Percentiles rank a stretch among this genome's conserved stretches.
Conservation (phyloP, 2,888 invertebrate genomes). For the Dione vanillae region DNA sequence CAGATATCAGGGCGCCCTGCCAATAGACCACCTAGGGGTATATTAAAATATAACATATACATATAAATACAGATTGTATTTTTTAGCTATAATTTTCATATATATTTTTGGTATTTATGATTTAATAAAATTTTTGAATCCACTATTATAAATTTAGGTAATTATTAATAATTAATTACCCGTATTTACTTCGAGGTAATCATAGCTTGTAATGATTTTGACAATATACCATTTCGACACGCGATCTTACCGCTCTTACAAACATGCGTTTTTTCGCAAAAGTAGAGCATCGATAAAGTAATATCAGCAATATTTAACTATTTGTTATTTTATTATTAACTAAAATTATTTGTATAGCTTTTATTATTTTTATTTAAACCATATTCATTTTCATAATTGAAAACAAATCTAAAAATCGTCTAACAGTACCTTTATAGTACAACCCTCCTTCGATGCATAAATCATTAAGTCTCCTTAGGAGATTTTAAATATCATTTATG, state of each 20-base stretch:
- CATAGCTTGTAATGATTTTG: slow-evolving; percentile 3
- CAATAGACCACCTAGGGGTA: slow-evolving; percentile 14
- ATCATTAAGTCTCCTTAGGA: neutral
- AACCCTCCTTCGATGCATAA: neutral
- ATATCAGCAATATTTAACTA: neutral
- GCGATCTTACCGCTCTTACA: slow-evolving; percentile 16
- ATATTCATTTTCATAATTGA: neutral
- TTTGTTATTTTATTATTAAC: neutral
- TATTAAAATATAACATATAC: neutral
- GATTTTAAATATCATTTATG: neutral
- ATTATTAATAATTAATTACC: no score
- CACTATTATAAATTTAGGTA: neutral
- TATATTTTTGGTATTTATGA: neutral
- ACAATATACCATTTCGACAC: slow-evolving; percentile 3
- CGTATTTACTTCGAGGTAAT: neutral
- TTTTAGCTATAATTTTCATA: no score
- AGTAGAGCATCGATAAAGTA: neutral
- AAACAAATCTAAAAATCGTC: neutral
- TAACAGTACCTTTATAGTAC: neutral
- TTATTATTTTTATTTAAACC: neutral
- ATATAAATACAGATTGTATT: no score
- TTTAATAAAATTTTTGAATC: neutral
- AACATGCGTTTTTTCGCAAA: slow-evolving; percentile 3
- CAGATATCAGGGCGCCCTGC: slow-evolving; percentile 27
- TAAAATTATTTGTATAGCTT: slow-evolving; percentile 1